phyloP scores from a whole-genome alignment of 2,113 vertebrate genomes.

The Oryctolagus cuniculus region DNA sequence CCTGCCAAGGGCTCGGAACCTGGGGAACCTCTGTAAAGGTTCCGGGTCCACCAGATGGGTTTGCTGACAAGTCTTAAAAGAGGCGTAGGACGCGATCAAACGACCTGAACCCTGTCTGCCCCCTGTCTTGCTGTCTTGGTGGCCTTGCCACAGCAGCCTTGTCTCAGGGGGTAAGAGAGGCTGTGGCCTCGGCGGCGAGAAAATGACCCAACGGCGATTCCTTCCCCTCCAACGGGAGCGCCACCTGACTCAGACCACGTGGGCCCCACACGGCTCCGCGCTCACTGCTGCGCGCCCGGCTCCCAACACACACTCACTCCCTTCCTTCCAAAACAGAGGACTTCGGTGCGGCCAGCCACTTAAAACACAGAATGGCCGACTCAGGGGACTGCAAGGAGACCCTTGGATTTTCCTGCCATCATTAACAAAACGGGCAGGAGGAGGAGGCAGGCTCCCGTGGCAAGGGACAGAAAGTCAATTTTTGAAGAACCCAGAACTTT shows the following conservation, averaged over 20 bases:
- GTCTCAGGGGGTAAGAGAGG: conserved; percentile 1
- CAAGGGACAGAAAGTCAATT: background rate
- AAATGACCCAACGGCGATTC: conserved; percentile 43
- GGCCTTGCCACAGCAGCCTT: conserved; percentile 40
- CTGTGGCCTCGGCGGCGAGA: background rate
- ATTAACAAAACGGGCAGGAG: background rate
- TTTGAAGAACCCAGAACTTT: conserved; percentile 5
- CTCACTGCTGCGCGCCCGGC: background rate
- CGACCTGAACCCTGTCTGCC: conserved; percentile 6
- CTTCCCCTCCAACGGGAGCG: background rate
- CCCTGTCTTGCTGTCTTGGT: background rate
- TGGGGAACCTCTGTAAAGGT: conserved; percentile 14
- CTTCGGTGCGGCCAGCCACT: conserved; percentile 60
- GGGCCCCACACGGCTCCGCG: background rate
- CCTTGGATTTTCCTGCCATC: background rate
- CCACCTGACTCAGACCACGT: background rate
- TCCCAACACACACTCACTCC: conserved; percentile 70
- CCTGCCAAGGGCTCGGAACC: background rate
- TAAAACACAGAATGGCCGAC: too few species aligned
- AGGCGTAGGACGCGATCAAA: background rate
- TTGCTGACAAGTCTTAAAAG: conserved; percentile 8
- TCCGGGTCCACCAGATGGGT: background rate
- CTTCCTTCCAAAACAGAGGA: conserved; percentile 49
- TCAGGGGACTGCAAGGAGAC: background rate
- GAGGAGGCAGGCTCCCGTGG: background rate